Conservation (phyloP, 53 echinoderm and acorn worm genomes). For the Holothuria leucospilota region DNA sequence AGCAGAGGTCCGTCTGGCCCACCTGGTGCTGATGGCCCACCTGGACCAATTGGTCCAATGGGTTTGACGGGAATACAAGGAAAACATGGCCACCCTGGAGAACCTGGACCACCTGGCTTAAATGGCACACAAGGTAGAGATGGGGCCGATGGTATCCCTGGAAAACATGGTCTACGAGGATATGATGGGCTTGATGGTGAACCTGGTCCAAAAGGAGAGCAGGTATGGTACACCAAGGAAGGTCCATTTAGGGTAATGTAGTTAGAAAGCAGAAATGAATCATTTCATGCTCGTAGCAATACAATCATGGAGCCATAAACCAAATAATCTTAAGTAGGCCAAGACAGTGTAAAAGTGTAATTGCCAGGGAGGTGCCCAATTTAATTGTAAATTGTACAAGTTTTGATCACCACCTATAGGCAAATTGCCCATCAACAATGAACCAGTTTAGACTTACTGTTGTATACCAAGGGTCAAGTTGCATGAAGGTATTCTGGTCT, state of each 20-base stretch:
- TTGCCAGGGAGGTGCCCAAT: too few species aligned
- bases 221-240: constrained; percentile 27
- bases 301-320: too few species aligned
- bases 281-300: too few species aligned
- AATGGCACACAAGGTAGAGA: background rate
- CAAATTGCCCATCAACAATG: too few species aligned
- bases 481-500: too few species aligned
- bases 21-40: constrained; percentile 35
- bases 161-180: background rate
- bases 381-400: too few species aligned
- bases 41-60: constrained; percentile 40
- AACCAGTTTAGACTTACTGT: too few species aligned
- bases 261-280: background rate
- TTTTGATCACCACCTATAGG: too few species aligned
- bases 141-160: background rate
- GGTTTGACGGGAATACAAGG: constrained; percentile 49
- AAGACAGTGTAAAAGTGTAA: too few species aligned
- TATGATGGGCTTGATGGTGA: constrained; percentile 19
- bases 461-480: too few species aligned
- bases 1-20: constrained; percentile 13
- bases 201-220: constrained; percentile 55
- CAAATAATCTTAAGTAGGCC: too few species aligned
- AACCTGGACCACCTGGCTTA: constrained; percentile 35
- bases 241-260: background rate
- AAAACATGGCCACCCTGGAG: constrained; percentile 25